Conservation (phyloP, 2,113 vertebrate species). For the Zeus faber region DNA sequence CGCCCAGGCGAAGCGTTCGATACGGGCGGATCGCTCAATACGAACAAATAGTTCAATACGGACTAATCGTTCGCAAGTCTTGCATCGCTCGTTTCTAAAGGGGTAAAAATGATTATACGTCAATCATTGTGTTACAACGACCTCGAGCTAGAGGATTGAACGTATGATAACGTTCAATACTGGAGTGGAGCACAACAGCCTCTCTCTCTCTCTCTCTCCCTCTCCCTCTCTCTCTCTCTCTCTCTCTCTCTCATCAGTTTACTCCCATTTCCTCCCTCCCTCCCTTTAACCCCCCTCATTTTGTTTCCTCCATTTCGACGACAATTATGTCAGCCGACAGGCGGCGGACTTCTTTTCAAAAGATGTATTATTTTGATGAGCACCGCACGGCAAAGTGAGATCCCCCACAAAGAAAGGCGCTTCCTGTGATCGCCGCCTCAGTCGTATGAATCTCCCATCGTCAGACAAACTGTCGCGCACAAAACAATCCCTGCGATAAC, state of each 20-base stretch:
- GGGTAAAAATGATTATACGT: too few relatives aligned
- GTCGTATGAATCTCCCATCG: slow-evolving; percentile 22
- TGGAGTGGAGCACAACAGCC: too few relatives aligned
- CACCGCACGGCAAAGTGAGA: slow-evolving; percentile 15
- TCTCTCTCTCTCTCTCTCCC: not conserved
- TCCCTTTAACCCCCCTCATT: not conserved
- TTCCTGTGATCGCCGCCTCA: slow-evolving; percentile 26
- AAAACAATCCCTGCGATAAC: slow-evolving; percentile 48
- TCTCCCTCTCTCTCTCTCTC: not conserved
- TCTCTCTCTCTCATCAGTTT: too few relatives aligned
- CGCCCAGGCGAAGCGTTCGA: too few relatives aligned
- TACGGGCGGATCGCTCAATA: too few relatives aligned
- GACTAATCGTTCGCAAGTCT: too few relatives aligned
- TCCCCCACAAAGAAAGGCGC: slow-evolving; percentile 14
- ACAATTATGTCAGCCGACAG: not conserved
- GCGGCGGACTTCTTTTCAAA: not conserved
- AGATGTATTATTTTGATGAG: too few relatives aligned
- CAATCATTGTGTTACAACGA: too few relatives aligned
- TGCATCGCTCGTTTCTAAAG: too few relatives aligned
- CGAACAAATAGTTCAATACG: too few relatives aligned
- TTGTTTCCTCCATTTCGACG: not conserved
- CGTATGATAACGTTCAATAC: too few relatives aligned
- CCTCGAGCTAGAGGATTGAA: too few relatives aligned
- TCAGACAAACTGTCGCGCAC: slow-evolving; percentile 34
- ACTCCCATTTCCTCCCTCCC: not conserved